Evolutionary conservation across 2,888 invertebrate genomes (phyloP), one percentile per base, ranked within the genome.

Genomic region (Pedicia rivosa): DNA sequence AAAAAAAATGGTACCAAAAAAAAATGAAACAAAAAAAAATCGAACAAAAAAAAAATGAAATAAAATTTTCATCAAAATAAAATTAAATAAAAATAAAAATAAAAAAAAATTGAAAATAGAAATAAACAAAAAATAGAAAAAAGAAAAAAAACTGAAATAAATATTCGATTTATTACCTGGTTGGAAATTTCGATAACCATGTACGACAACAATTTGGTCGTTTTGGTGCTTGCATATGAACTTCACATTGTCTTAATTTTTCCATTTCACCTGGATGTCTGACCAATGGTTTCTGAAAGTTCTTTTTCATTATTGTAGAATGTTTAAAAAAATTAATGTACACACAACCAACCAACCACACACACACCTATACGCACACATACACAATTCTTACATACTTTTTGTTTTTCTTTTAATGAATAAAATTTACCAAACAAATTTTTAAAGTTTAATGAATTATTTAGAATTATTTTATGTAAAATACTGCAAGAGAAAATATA

Each of bases 111-210:
- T 42, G 45, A 46, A 44, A 47, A 50, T 43, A 50, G 43, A 48
- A 46, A 40, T 44, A 47, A 41, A 44, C 40, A 47, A 43, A 46
- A 42, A 50, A 43, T 52, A 55, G 58, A 58, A 57, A 59, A 59
- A 57, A 59, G 57, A 59, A 57, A 59, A 59, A 59, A 44, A 41
- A 44, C 43, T 38, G 37, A 43, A 43, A 41, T 34, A 29, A n/a
- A n/a, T n/a, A n/a, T n/a, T n/a, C n/a, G n/a, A n/a, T n/a, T n/a
- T 42, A 43, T 55, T 62, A 62, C 58, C 84, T 73, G 51, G 88
- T 90, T 42, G 91, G 91, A 68, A 92, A 91, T 70, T 90, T 90
- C 63, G 86, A 81, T 63, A 88, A 74, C 88, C 91, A 91, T 54
- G 83, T 78, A 56, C 81, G 75, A 69, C 90, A 90, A 72, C 87